phyloP scores from a whole-genome alignment of 2,888 invertebrate species.

The Acholoe squamosa region DNA sequence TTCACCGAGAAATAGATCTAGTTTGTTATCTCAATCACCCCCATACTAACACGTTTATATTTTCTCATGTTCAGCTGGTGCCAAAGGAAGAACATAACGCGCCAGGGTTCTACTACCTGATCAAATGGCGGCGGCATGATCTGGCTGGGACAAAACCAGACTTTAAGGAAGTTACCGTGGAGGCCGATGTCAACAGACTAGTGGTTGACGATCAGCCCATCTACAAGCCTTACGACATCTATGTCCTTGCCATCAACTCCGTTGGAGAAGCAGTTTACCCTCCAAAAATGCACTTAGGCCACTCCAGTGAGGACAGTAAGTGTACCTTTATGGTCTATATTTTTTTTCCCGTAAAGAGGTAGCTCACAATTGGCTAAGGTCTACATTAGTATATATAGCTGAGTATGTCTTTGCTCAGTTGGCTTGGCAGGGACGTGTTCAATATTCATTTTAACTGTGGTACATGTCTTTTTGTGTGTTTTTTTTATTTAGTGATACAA shows the following conservation, averaged over 20 bases:
- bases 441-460: too few relatives aligned
- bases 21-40: too few relatives aligned
- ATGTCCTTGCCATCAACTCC: slow-evolving; percentile 70
- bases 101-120: slow-evolving; percentile 71
- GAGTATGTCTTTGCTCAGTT: too few relatives aligned
- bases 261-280: slow-evolving; percentile 71
- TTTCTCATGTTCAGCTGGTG: slow-evolving; percentile 66
- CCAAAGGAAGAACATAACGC: slow-evolving; percentile 71
- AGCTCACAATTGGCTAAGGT: too few relatives aligned
- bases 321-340: background rate
- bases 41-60: background rate
- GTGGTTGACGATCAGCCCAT: slow-evolving; percentile 68
- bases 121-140: slow-evolving; percentile 69
- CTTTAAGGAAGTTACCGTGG: slow-evolving; percentile 63
- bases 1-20: too few relatives aligned
- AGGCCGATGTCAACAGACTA: slow-evolving; percentile 62
- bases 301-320: slow-evolving; percentile 72
- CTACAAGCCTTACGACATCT: slow-evolving; percentile 71
- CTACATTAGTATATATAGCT: too few relatives aligned
- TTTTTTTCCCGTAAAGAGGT: too few relatives aligned
- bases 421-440: too few relatives aligned
- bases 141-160: slow-evolving; percentile 26
- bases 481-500: too few relatives aligned
- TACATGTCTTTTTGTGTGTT: too few relatives aligned
- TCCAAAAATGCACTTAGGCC: slow-evolving; percentile 69